A percentile compares a stretch with the other conserved stretches of the same genome.
These are phyloP conservation scores for Harpalus rufipes DNA, from an alignment of 2,888 invertebrate genomes.

Conservation along the genomic window DNA sequence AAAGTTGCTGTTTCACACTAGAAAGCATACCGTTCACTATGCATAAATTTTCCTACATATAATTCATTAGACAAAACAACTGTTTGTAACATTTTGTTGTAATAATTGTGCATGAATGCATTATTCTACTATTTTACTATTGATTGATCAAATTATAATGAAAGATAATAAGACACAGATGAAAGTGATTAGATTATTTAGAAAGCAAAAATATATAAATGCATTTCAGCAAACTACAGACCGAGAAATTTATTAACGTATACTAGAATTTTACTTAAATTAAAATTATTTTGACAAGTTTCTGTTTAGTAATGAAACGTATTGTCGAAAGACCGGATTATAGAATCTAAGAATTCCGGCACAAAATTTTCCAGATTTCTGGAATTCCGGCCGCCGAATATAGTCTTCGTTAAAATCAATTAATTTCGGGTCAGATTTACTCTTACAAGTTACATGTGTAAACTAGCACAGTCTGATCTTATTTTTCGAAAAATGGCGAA, in stretches of 20 bases:
- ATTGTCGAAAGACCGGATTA: too few species aligned
- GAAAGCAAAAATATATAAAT: not conserved
- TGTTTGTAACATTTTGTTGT: not conserved
- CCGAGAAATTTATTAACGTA: not conserved
- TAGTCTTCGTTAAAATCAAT: too few species aligned
- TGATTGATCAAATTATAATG: not conserved
- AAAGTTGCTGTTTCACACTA: not conserved
- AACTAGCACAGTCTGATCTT: too few species aligned
- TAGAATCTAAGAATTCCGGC: too few species aligned
- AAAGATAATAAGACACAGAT: not conserved
- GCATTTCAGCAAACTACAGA: not conserved
- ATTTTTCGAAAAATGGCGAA: too few species aligned
- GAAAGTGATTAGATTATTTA: not conserved
- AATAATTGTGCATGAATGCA: not conserved
- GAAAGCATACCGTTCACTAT: not conserved
- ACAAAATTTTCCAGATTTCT: too few species aligned
- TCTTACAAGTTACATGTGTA: too few species aligned
- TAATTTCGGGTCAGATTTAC: too few species aligned
- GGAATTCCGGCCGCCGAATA: too few species aligned
- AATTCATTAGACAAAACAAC: not conserved
- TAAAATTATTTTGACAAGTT: not conserved
- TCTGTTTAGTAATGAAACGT: too few species aligned
- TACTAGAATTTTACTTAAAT: not conserved
- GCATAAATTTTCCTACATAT: not conserved
- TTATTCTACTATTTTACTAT: not conserved